Evolutionary conservation across 2,113 vertebrate genomes (phyloP), one percentile per base, ranked within the genome.

Genomic region (Poeciliopsis occidentalis): DNA sequence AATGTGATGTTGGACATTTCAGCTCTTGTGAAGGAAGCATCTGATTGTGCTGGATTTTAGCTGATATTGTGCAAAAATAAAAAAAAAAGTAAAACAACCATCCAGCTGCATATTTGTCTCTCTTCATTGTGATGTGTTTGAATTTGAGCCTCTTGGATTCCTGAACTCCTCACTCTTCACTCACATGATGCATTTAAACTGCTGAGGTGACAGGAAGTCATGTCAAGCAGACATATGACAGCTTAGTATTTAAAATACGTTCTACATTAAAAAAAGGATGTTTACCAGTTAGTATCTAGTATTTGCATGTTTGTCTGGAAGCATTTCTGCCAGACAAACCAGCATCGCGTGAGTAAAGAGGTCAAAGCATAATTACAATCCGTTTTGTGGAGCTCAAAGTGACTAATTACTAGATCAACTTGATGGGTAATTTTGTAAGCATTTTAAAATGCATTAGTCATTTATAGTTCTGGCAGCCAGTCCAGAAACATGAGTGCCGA

Each of bases 81-180:
- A 57, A 19, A 71, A 64, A 44, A 26, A 26, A 79, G 71, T 64
- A 39, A 37, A 66, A 54, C 34, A 13, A 29, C 29, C 10, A 57
- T 60, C n/a, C 41, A 44, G 12, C 24, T 30, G 65, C n/a, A 81
- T 68, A 69, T 78, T 69, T 67, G 32, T 57, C 44, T 26, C 64
- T 61, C 7, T 41, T 84, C 32, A 71, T 26, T 51, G 54, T 10
- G 0, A 66, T 47, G 60, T 80, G 80, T 64, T 74, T 78, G 67
- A 4, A 1, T 64, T 44, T 73, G 57, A 80, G 27, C 29, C 8
- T 19, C 24, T 73, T 26, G 26, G 11, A 54, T 65, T 76, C 76
- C 32, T 37, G 17, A 60, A 63, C 65, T 37, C 65, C 54, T 67
- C 79, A 71, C 73, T 82, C 73, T 75, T 84, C 76, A 69, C 13